phyloP scores from a whole-genome alignment of 1,140 invertebrate species.

The Drosophila dunni region DNA sequence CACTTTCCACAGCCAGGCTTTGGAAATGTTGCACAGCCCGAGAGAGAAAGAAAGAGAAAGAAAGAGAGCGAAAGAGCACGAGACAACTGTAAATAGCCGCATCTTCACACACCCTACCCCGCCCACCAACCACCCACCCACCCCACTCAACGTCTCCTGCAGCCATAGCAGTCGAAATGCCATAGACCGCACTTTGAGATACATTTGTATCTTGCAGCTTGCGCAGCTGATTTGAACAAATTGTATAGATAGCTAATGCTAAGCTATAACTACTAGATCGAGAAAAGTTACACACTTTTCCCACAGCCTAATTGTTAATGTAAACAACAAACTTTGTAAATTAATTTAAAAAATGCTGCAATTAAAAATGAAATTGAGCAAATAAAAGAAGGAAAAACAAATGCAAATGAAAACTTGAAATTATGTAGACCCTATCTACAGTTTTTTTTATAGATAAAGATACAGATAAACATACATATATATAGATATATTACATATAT shows the following conservation, averaged over 20 bases:
- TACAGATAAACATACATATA: conserved; percentile 13
- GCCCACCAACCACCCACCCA: conserved; percentile 5
- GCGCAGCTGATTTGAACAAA: conserved; percentile 67
- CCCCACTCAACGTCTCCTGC: conserved; percentile 17
- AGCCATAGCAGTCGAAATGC: conserved; percentile 37
- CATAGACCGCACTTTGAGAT: conserved; percentile 46
- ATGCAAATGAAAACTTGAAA: conserved; percentile 34
- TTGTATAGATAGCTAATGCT: conserved; percentile 74
- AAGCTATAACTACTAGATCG: conserved; percentile 42
- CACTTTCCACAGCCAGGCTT: conserved; percentile 76
- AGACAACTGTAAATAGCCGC: conserved; percentile 72
- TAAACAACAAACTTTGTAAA: conserved; percentile 19
- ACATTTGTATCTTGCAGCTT: conserved; percentile 52
- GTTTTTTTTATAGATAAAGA: conserved; percentile 11
- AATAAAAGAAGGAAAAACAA: conserved; percentile 16
- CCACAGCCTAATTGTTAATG: conserved; percentile 67
- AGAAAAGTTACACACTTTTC: conserved; percentile 43
- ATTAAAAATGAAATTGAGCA: conserved; percentile 3
- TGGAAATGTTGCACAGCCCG: conserved; percentile 59
- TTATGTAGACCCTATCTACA: conserved; percentile 31
- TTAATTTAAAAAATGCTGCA: conserved; percentile 5
- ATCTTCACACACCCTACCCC: conserved; percentile 7
- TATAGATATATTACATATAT: conserved; percentile 18
- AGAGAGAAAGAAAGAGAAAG: conserved; percentile 11
- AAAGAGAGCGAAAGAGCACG: conserved; percentile 18